A percentile compares a stretch with the other conserved stretches of the same genome.
phyloP scores from a whole-genome alignment of 64 coral and sea anemone genomes.

The Anthopleura sola region DNA sequence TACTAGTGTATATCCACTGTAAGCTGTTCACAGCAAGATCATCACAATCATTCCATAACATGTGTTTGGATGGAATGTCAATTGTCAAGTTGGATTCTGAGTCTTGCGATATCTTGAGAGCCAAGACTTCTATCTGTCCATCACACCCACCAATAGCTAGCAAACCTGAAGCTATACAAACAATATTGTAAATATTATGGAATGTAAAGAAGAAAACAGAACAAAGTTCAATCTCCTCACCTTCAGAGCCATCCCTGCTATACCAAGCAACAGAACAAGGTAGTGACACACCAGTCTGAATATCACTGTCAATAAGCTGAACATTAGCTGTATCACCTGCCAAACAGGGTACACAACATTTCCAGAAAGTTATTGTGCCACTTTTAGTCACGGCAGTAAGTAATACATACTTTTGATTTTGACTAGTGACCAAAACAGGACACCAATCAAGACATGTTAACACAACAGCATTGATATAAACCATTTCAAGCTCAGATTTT shows the following conservation, averaged over 20 bases:
- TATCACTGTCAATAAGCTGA: background rate
- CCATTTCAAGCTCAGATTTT: background rate
- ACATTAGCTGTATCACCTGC: background rate
- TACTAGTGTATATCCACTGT: background rate
- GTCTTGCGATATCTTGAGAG: background rate
- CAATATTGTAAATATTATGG: background rate
- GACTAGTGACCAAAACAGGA: background rate
- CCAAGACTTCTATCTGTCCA: background rate
- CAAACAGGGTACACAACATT: background rate
- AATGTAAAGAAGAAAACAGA: too few species aligned
- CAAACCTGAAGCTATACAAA: background rate
- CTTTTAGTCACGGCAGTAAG: background rate
- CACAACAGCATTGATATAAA: background rate
- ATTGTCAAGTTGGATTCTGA: background rate
- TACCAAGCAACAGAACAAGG: constrained; percentile 13
- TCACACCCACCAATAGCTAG: background rate
- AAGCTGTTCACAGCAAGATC: background rate
- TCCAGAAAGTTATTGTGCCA: constrained; percentile 20
- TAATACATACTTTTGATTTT: background rate
- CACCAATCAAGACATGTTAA: constrained; percentile 10
- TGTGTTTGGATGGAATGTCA: background rate
- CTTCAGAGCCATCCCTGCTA: background rate
- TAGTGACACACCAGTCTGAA: background rate
- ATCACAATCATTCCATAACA: constrained; percentile 17
- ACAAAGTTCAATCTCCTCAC: background rate